These are phyloP conservation scores for Crocallis elinguaria DNA, from an alignment of 2,888 invertebrate genomes.

Conservation along the genomic window DNA sequence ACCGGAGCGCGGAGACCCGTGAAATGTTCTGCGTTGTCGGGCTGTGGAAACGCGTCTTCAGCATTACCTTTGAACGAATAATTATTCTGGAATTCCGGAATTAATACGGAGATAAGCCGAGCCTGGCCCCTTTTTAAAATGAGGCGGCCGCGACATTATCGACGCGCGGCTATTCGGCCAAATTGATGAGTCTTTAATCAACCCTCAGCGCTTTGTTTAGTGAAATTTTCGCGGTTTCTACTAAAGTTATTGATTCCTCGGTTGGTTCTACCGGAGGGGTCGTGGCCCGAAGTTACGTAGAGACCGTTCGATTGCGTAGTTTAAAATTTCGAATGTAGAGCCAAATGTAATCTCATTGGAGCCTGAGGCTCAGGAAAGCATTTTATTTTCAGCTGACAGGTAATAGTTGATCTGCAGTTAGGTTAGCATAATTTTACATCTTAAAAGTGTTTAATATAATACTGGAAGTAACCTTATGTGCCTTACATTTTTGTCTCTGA, in stretches of 20 bases:
- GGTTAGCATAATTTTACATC: too few species aligned
- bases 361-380: too few species aligned
- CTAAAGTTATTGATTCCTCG: conserved; percentile 20
- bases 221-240: conserved; percentile 35
- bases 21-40: conserved; percentile 58
- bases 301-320: too few species aligned
- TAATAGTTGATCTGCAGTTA: too few species aligned
- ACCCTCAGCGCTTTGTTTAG: conserved; percentile 36
- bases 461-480: too few species aligned
- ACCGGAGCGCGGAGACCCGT: conserved; percentile 38
- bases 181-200: conserved; percentile 55
- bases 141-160: conserved; percentile 45
- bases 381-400: too few species aligned
- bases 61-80: conserved; percentile 77
- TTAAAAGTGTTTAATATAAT: too few species aligned
- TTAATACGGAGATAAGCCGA: conserved; percentile 76
- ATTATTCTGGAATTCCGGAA: conserved; percentile 79
- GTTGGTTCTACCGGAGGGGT: neutral
- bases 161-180: conserved; percentile 47
- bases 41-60: conserved; percentile 61
- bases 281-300: too few species aligned
- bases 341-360: too few species aligned
- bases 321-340: too few species aligned
- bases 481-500: too few species aligned
- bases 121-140: conserved; percentile 50